phyloP scores from a whole-genome alignment of 2,797 vertebrate genomes.

The Diglossa cyanea region DNA sequence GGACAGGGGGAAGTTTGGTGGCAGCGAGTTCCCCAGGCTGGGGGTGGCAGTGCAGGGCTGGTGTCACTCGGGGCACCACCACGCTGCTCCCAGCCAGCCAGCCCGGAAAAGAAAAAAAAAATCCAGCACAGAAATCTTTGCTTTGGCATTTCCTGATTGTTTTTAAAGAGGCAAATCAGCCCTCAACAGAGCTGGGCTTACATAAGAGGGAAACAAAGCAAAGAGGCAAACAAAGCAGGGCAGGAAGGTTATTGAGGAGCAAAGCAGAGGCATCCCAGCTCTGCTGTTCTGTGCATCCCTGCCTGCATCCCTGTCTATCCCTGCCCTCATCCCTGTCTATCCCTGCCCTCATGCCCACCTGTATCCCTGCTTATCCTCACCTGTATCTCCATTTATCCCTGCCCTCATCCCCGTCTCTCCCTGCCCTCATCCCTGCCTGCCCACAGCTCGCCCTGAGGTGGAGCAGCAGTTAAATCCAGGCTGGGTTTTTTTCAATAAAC shows the following conservation, averaged over 20 bases:
- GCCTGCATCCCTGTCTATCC: not conserved
- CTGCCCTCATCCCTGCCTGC: not conserved
- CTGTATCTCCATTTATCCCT: accelerated
- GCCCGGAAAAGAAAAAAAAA: not conserved
- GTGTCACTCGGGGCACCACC: not conserved
- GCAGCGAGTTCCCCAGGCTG: not conserved
- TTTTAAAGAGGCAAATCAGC: not conserved
- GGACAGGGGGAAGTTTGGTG: accelerated
- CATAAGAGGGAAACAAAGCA: not conserved
- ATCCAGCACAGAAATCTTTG: not conserved
- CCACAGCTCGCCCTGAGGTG: accelerated
- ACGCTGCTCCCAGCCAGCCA: not conserved
- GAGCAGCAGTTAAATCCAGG: not conserved
- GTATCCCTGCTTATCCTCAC: not conserved
- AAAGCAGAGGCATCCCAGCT: not conserved
- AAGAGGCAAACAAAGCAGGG: not conserved
- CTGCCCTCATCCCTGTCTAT: not conserved
- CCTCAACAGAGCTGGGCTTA: not conserved
- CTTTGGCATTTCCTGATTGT: not conserved
- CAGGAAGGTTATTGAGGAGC: not conserved
- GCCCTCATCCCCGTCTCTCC: not conserved
- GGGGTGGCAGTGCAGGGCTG: not conserved
- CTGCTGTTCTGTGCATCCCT: not conserved
- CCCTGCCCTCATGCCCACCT: too few species aligned
- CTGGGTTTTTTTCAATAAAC: not conserved